phyloP scores from a whole-genome alignment of 2,113 vertebrate genomes.

The Phocoena sinus region DNA sequence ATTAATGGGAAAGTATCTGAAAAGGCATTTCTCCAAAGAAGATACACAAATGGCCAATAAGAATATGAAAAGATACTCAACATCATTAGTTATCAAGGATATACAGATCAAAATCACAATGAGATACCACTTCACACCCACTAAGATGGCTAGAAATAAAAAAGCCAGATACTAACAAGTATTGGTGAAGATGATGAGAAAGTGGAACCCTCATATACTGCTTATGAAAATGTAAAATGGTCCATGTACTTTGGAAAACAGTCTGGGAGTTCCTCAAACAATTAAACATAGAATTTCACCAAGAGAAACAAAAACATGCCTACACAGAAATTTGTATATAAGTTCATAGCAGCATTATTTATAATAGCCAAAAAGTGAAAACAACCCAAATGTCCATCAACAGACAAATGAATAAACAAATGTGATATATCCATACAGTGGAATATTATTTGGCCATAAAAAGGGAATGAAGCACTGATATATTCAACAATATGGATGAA shows the following conservation, averaged over 20 bases:
- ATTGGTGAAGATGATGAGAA: background rate
- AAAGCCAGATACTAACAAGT: background rate
- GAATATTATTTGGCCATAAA: background rate
- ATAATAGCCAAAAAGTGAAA: background rate
- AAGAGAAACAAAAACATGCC: background rate
- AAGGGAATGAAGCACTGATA: background rate
- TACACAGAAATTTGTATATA: background rate
- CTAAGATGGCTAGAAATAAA: background rate
- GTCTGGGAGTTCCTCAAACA: background rate
- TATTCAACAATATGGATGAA: background rate
- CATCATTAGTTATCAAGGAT: background rate
- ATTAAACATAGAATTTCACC: background rate
- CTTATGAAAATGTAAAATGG: background rate
- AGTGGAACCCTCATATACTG: background rate
- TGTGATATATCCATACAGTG: background rate
- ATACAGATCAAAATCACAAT: background rate
- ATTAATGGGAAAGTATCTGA: background rate
- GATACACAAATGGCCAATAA: background rate
- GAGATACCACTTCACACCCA: background rate
- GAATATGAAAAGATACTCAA: background rate
- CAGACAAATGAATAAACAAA: background rate
- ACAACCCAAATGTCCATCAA: background rate
- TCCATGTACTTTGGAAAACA: slow-evolving; percentile 18
- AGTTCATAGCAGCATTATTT: background rate
- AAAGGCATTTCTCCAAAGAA: background rate